Evolutionary conservation across 1,140 invertebrate genomes (phyloP).

Genomic region (Telenomus remus): DNA sequence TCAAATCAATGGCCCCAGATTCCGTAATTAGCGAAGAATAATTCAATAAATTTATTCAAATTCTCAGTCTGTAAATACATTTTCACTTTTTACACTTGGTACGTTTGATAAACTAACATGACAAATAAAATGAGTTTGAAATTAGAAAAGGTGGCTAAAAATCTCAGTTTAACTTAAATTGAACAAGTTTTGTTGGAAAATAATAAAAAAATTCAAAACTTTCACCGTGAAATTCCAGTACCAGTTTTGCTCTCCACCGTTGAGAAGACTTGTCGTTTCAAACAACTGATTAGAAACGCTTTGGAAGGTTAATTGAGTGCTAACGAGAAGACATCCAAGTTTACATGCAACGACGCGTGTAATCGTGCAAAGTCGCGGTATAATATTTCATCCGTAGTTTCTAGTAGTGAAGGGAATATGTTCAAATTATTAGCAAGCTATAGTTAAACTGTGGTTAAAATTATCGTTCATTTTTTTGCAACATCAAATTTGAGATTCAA

Average conservation of each 20-base stretch:
- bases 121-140: too few relatives aligned
- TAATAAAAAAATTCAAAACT: too few relatives aligned
- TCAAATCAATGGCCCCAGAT: constrained; percentile 45
- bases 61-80: not conserved
- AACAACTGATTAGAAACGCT: constrained; percentile 56
- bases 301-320: constrained; percentile 67
- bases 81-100: constrained; percentile 20
- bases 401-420: too few relatives aligned
- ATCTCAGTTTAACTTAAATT: too few relatives aligned
- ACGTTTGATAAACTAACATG: too few relatives aligned
- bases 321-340: constrained; percentile 64
- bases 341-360: constrained; percentile 29
- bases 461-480: too few relatives aligned
- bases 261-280: constrained; percentile 43
- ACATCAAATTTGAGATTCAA: too few relatives aligned
- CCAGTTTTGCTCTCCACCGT: not conserved
- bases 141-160: too few relatives aligned
- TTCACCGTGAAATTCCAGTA: not conserved
- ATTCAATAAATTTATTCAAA: constrained; percentile 20
- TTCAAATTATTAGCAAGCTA: too few relatives aligned
- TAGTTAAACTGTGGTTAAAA: too few relatives aligned
- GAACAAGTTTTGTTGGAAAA: too few relatives aligned
- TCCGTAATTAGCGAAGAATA: constrained; percentile 45
- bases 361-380: constrained; percentile 36
- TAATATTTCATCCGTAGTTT: not conserved